A percentile compares a stretch with the other conserved stretches of the same genome.
phyloP scores from a whole-genome alignment of 2,113 vertebrate genomes.

The Marmota flaviventris region DNA sequence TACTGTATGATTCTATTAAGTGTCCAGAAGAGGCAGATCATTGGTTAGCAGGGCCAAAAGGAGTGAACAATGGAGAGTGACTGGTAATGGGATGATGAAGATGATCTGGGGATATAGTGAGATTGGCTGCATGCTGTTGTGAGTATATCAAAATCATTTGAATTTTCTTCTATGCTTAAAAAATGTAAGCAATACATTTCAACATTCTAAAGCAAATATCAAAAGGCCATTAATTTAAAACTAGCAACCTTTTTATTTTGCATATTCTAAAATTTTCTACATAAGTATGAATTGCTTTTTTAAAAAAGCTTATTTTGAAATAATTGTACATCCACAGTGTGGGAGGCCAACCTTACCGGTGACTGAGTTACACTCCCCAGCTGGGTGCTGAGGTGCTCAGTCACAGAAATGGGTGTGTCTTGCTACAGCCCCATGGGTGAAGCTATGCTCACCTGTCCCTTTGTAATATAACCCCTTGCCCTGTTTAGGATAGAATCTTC shows the following conservation, averaged over 20 bases:
- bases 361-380: too few relatives aligned
- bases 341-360: too few relatives aligned
- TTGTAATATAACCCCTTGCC: too few relatives aligned
- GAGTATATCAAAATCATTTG: neutral
- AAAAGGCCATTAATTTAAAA: neutral
- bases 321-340: neutral
- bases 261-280: neutral
- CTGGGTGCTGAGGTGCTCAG: too few relatives aligned
- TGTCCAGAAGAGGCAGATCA: neutral
- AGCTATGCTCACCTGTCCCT: too few relatives aligned
- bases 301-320: neutral
- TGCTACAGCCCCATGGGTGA: too few relatives aligned
- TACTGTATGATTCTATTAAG: neutral
- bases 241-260: neutral
- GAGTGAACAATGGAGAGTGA: neutral
- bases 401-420: too few relatives aligned
- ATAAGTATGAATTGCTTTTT: neutral
- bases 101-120: neutral
- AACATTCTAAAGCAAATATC: slow-evolving; percentile 17
- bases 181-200: slow-evolving; percentile 26
- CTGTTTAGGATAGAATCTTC: too few relatives aligned
- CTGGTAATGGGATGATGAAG: neutral
- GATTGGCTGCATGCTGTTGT: neutral
- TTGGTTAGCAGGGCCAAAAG: too few relatives aligned
- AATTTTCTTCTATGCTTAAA: neutral